phyloP scores from a whole-genome alignment of 2,797 vertebrate genomes.

The Hemibagrus guttatus region DNA sequence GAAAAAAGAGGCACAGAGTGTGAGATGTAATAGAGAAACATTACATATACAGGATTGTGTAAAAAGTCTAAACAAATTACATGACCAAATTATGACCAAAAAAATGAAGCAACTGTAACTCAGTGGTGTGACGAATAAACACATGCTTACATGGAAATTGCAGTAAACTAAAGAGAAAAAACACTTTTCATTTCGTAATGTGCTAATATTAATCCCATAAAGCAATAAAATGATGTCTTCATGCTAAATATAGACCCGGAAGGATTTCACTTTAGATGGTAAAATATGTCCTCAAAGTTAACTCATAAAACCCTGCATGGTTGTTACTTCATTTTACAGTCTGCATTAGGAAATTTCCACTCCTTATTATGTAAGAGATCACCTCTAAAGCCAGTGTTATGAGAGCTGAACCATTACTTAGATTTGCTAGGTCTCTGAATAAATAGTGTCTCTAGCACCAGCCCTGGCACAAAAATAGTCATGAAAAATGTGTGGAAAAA shows the following conservation, averaged over 20 bases:
- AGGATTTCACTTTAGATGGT: not conserved
- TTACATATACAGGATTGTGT: not conserved
- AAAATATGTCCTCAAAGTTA: conserved; percentile 2
- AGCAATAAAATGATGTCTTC: not conserved
- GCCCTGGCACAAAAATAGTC: not conserved
- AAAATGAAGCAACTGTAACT: not conserved
- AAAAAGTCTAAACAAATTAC: not conserved
- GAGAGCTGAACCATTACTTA: conserved; percentile 1
- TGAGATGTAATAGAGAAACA: not conserved
- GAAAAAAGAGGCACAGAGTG: not conserved
- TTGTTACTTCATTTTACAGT: not conserved
- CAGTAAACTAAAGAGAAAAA: not conserved
- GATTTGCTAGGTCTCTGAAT: not conserved
- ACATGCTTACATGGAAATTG: not conserved
- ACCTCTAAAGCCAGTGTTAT: not conserved
- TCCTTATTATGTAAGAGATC: not conserved
- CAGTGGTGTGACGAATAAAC: not conserved
- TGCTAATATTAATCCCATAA: not conserved
- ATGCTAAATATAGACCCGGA: too few species aligned
- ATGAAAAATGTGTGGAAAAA: not conserved
- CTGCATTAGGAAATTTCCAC: not conserved
- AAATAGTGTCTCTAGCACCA: not conserved
- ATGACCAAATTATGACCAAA: not conserved
- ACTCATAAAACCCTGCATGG: not conserved
- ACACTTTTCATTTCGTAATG: not conserved